A percentile compares a stretch with the other conserved stretches of the same genome.
phyloP scores from a whole-genome alignment of 2,797 vertebrate genomes.

The Paramormyrops hopkinsi region DNA sequence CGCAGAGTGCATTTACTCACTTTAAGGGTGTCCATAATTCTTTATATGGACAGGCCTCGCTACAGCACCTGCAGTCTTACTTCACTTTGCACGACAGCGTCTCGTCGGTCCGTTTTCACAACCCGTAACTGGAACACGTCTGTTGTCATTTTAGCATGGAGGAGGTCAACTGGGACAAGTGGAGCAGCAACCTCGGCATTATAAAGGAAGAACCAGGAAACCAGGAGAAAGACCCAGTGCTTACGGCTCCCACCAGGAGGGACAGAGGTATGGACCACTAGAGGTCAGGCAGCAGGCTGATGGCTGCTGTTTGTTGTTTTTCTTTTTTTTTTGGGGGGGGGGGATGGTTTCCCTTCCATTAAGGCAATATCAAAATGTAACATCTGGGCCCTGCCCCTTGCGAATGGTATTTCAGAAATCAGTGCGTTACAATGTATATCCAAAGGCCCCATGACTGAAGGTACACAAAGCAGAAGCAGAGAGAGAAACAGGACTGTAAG shows the following conservation, averaged over 20 bases:
- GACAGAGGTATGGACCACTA: background rate
- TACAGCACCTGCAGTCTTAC: background rate
- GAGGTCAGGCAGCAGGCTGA: background rate
- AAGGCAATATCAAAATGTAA: background rate
- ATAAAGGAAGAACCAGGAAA: slow-evolving; percentile 77
- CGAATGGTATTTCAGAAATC: background rate
- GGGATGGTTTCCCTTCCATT: background rate
- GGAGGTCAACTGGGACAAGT: slow-evolving; percentile 95
- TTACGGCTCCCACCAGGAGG: background rate
- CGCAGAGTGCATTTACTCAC: background rate
- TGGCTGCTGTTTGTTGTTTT: background rate
- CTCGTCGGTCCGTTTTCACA: slow-evolving; percentile 35
- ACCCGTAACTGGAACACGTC: slow-evolving; percentile 51
- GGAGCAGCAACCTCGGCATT: slow-evolving; percentile 83
- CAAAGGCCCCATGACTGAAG: background rate
- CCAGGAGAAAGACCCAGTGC: background rate
- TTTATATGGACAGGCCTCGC: background rate
- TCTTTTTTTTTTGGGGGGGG: too few species aligned
- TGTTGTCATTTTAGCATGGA: slow-evolving; percentile 72
- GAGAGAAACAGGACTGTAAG: background rate
- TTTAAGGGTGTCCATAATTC: background rate
- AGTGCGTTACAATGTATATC: background rate
- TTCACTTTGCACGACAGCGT: background rate
- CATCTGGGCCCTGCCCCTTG: background rate
- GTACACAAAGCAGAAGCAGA: background rate